Evolutionary conservation across 2,113 vertebrate species (phyloP).

Genomic region (Piprites chloris): DNA sequence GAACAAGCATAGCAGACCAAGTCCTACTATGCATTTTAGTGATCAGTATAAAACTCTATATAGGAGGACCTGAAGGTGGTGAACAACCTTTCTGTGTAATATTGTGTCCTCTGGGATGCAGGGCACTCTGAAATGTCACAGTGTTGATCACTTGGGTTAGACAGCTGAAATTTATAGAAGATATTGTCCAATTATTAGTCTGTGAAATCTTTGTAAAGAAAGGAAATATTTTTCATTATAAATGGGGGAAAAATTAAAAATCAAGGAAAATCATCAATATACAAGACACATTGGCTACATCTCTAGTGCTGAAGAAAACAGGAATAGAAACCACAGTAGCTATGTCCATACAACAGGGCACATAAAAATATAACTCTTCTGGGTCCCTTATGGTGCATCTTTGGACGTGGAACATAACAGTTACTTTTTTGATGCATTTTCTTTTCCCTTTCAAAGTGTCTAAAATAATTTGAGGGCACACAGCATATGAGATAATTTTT

Average conservation of each 20-base stretch:
- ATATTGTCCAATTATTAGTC: not conserved
- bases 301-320: not conserved
- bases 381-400: not conserved
- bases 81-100: not conserved
- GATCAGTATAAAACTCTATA: not conserved
- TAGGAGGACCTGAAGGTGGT: not conserved
- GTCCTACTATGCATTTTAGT: not conserved
- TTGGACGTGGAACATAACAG: not conserved
- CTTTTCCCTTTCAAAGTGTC: not conserved
- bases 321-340: not conserved
- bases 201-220: not conserved
- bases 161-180: not conserved
- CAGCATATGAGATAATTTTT: not conserved
- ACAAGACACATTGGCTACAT: not conserved
- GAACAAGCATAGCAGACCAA: not conserved
- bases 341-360: not conserved
- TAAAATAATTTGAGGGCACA: not conserved
- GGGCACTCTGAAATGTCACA: not conserved
- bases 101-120: not conserved
- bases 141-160: not conserved
- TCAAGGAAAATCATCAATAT: not conserved
- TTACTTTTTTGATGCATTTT: not conserved
- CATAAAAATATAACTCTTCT: not conserved
- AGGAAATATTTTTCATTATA: not conserved
- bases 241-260: not conserved